Evolutionary conservation across 1,140 invertebrate genomes (phyloP).

Genomic region (Fopius arisanus): DNA sequence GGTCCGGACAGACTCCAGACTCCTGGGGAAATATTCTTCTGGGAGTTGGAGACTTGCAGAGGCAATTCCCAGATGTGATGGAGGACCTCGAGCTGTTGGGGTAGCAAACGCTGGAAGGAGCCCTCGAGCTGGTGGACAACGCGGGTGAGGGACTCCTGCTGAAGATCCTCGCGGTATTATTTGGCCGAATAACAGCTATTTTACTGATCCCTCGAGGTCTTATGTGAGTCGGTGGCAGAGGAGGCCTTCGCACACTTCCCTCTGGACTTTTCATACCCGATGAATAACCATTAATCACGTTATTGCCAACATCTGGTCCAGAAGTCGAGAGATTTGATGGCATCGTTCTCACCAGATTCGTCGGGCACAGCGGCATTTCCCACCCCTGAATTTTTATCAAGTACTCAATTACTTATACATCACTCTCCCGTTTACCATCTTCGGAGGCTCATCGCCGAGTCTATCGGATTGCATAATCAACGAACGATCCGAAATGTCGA

Average conservation of each 20-base stretch:
- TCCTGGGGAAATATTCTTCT: slow-evolving; percentile 73
- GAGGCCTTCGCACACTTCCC: slow-evolving; percentile 34
- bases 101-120: slow-evolving; percentile 18
- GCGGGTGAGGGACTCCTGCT: slow-evolving; percentile 44
- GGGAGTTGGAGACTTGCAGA: slow-evolving; percentile 57
- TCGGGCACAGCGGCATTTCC: slow-evolving; percentile 17
- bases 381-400: neutral
- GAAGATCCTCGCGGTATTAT: slow-evolving; percentile 29
- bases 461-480: slow-evolving; percentile 9
- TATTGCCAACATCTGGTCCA: neutral
- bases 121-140: slow-evolving; percentile 29
- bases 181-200: slow-evolving; percentile 40
- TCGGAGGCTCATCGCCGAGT: neutral
- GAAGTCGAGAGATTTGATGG: neutral
- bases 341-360: neutral
- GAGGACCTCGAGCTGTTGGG: neutral
- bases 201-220: slow-evolving; percentile 36
- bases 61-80: neutral
- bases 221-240: slow-evolving; percentile 40
- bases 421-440: neutral
- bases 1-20: slow-evolving; percentile 36
- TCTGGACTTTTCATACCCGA: neutral
- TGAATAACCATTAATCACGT: neutral
- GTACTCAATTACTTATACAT: too few relatives aligned
- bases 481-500: slow-evolving; percentile 43